Base-by-base conservation (phyloP, 2,888 invertebrate species). In the Ectemnius cavifrons region DNA sequence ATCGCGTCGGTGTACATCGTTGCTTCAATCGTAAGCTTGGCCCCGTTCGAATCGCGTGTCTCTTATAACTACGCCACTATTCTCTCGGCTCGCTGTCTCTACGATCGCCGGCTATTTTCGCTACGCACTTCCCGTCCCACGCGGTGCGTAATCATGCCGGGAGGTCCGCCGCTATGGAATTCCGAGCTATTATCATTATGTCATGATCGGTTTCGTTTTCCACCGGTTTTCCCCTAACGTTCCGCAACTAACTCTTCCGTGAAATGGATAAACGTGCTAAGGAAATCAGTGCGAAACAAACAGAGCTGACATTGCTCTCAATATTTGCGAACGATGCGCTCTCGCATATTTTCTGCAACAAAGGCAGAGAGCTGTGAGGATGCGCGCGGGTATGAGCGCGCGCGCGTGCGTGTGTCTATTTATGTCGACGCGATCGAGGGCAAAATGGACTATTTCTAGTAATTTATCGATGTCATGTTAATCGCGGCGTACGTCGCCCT, bases 131-230 rank as follows among this genome's bases (percentile, higher is more conserved):
- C 37, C 37, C 37, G 37, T 37, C 37, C 37, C 37, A 37, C 37
- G 37, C 37, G 11, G 37, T 11, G 37, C 37, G 37, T 37, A 37
- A 37, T 37, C 5, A 37, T 37, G 37, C 23, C 23, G 23, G 23
- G 23, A 11, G 37, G 37, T 11, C 37, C 11, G 37, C 2, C 37
- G 37, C 37, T 11, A 13, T 18, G 14, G n/a, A 14, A 46, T 49
- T 59, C 28, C 64, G 23, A 45, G 16, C 45, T 47, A 63, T 5
- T 4, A 58, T 27, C 6, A 28, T 60, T 70, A 59, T 67, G 18
- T 71, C 76, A 57, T 13, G 49, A 11, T n/a, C 63, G 76, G 67
- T 52, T 70, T 75, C 37, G 8, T 37, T 74, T 46, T 61, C 68
- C 23, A 59, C 23, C 13, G 13, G 61, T 18, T 8, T 28, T 8